Evolutionary conservation across 2,113 vertebrate species (phyloP).

Genomic region (Triplophysa rosa): DNA sequence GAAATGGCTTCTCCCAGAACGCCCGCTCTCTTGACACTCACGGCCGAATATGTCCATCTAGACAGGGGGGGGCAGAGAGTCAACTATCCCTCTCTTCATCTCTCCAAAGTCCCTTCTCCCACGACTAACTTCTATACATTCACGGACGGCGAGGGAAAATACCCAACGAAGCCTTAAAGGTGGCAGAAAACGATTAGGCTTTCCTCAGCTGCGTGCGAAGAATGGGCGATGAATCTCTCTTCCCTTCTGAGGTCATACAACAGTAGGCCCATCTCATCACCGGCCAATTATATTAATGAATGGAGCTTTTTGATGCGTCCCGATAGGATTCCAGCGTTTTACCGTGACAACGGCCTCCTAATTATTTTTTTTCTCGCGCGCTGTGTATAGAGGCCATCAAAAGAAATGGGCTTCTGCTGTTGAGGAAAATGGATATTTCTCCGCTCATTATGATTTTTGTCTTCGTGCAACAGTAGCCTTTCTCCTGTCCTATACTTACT

Average conservation of each 20-base stretch:
- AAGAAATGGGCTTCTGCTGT: slow-evolving; percentile 19
- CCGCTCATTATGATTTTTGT: slow-evolving; percentile 7
- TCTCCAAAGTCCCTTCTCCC: slow-evolving; percentile 12
- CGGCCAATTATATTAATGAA: slow-evolving; percentile 61
- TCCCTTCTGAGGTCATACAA: slow-evolving; percentile 52
- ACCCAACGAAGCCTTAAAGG: slow-evolving; percentile 60
- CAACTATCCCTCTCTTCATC: slow-evolving; percentile 22
- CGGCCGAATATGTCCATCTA: slow-evolving; percentile 39
- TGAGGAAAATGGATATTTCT: slow-evolving; percentile 32
- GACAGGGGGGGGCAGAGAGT: slow-evolving; percentile 47
- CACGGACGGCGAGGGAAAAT: not conserved
- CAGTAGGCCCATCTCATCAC: slow-evolving; percentile 57
- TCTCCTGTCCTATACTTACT: not conserved
- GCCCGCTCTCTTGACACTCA: slow-evolving; percentile 35
- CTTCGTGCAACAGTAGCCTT: not conserved
- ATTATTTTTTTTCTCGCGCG: slow-evolving; percentile 47
- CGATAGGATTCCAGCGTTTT: slow-evolving; percentile 53
- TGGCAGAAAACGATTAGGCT: slow-evolving; percentile 63
- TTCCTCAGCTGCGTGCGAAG: slow-evolving; percentile 40
- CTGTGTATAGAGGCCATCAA: slow-evolving; percentile 28
- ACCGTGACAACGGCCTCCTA: slow-evolving; percentile 45
- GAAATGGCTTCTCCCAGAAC: slow-evolving; percentile 28
- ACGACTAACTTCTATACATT: slow-evolving; percentile 31
- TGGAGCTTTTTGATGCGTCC: slow-evolving; percentile 55
- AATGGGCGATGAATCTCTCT: slow-evolving; percentile 56